These are phyloP conservation scores for Mormyrus proboscirostris DNA, from an alignment of 2,797 vertebrate species.

Conservation along the genomic window DNA sequence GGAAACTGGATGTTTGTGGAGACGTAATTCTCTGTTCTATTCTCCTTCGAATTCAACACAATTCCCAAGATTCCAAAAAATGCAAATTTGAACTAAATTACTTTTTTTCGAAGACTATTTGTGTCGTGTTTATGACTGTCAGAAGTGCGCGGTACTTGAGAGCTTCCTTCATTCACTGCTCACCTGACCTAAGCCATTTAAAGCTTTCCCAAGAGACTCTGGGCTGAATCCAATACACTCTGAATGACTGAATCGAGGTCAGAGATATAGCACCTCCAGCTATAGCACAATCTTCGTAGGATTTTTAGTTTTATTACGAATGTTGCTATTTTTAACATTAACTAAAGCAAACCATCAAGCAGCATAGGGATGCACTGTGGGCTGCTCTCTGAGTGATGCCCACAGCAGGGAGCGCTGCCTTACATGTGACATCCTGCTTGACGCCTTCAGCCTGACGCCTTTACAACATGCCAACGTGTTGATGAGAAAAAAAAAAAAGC, in stretches of 20 bases:
- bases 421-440: slow-evolving; percentile 11
- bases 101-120: not conserved
- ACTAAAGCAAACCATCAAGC: not conserved
- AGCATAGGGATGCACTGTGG: not conserved
- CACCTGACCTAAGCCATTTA: not conserved
- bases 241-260: slow-evolving; percentile 7
- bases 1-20: not conserved
- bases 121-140: not conserved
- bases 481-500: slow-evolving; percentile 3
- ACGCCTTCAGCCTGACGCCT: not conserved
- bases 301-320: not conserved
- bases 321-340: not conserved
- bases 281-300: not conserved
- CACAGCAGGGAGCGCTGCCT: not conserved
- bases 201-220: not conserved
- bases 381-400: not conserved
- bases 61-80: not conserved
- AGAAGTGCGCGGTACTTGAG: not conserved
- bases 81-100: not conserved
- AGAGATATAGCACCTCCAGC: not conserved
- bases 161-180: not conserved
- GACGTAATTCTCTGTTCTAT: not conserved
- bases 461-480: not conserved
- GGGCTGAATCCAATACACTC: slow-evolving; percentile 12
- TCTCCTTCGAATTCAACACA: not conserved